Evolutionary conservation across 2,888 invertebrate genomes (phyloP), one percentile per base, ranked within the genome.

Genomic region (Conistra vaccinii): DNA sequence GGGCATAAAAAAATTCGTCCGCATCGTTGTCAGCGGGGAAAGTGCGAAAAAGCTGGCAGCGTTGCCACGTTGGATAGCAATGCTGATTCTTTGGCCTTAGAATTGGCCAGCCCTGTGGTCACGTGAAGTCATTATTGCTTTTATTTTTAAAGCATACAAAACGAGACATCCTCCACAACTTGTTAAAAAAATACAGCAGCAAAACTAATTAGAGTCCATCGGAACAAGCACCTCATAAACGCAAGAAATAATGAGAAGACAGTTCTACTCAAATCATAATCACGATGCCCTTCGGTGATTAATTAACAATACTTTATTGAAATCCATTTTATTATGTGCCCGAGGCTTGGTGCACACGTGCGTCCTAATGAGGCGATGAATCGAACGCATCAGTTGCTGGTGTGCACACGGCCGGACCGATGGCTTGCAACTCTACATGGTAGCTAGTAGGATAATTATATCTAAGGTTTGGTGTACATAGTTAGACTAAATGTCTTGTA

Each of bases 271-370:
- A 67, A 82, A 85, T 76, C 76, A 81, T 78, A 72, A 75, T 77
- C 75, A 81, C 63, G 71, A 87, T 80, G 76, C 85, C 86, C 77
- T 67, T 76, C 51, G 76, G 87, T 71, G 63, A 81, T 78, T 88
- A 76, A 87, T 88, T 82, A 84, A 78, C 73, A 88, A 82, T 85
- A 81, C 72, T 87, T 80, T 88, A 89, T 89, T 84, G 82, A 83
- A 83, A 81, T 82, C 67, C 83, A 86, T 88, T 85, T 81, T 78
- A 80, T 85, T 74, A 80, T 82, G 62, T 63, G 80, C 88, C 84
- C 63, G 78, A 70, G 79, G 88, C 82, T 55, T 55, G 53, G 17
- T 60, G 76, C 65, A 79, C 76, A 80, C 80, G 79, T 85, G 82
- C 77, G 70, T 48, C 60, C 71, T 89, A 89, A 87, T 87, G 86